A percentile compares a stretch with the other conserved stretches of the same genome.
These are phyloP conservation scores for Epinotia ramella DNA, from an alignment of 2,888 invertebrate genomes.

Conservation along the genomic window DNA sequence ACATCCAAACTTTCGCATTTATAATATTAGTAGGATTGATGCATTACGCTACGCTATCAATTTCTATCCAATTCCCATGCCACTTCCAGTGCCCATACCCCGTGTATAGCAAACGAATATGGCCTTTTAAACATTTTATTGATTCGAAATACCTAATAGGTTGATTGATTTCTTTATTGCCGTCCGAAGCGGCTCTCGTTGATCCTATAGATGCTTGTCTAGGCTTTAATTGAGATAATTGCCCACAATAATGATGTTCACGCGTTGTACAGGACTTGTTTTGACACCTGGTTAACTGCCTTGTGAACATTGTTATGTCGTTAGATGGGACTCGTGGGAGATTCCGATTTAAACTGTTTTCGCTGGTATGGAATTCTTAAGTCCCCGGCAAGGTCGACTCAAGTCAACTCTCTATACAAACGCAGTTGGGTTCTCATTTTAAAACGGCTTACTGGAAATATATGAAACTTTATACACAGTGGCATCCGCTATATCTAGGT, in stretches of 20 bases:
- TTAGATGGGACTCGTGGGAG: conserved; percentile 39
- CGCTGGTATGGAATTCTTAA: not conserved
- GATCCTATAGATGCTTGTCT: conserved; percentile 77
- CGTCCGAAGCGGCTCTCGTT: conserved; percentile 70
- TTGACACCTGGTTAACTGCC: conserved; percentile 81
- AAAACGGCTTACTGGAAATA: no score
- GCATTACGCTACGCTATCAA: not conserved
- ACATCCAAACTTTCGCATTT: no score
- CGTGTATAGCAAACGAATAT: conserved; percentile 64
- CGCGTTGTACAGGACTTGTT: conserved; percentile 73
- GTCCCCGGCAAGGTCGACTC: no score
- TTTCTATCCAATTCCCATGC: conserved; percentile 33
- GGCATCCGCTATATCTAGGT: no score
- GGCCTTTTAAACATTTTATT: conserved; percentile 79
- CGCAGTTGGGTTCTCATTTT: no score
- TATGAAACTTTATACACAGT: no score
- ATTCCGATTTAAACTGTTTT: conserved; percentile 24
- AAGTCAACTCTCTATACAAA: no score
- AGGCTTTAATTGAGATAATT: conserved; percentile 79
- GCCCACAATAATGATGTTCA: conserved; percentile 77
- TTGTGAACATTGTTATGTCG: conserved; percentile 65
- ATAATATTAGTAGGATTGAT: no score
- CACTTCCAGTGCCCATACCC: conserved; percentile 58
- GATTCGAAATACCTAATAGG: conserved; percentile 84
- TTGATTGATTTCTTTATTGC: conserved; percentile 85